Evolutionary conservation across 2,888 invertebrate species (phyloP), one percentile per base, ranked within the genome.

Genomic region (Chironomus tentans): DNA sequence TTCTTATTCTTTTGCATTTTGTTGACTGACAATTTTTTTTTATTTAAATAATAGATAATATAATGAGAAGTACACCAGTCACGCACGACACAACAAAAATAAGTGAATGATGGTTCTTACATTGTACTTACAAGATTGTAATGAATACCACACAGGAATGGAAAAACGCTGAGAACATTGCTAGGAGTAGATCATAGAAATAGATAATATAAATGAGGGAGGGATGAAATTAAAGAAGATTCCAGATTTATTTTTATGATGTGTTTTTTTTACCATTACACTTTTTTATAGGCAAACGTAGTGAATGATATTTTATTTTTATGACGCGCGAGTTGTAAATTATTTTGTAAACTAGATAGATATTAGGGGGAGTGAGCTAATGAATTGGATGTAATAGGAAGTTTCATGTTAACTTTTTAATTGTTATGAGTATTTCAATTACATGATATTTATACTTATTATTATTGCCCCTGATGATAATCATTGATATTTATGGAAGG

Each of bases 1-100:
- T 62, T 72, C 72, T 72, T 62, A 72, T 72, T 72, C 72, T n/a
- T 61, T 62, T 65, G 56, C 56, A 56, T 18, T 56, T 56, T 15
- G 62, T 50, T 72, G 72, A 72, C 61, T 72, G 72, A 72, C 72
- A 38, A 15, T 72, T 61, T 72, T 12, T 28, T 28, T 6, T 28
- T 28, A 28, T 28, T 38, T 38, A 38, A 38, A 38, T 38, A 38
- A 38, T 38, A 38, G 38, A 38, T 10, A 38, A 38, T 38, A 10
- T 38, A 38, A 38, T 38, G 38, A 38, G 38, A 38, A 38, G 28
- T 28, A 72, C 21, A 22, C 71, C 7, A 61, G 72, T 61, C 72
- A 62, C 15, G 50, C 56, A 56, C 15, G 15, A 15, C 56, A 18
- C 4, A 56, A 56, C 18, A 15, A 56, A 6, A 56, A 18, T 18